A percentile compares a stretch with the other conserved stretches of the same genome.
These are phyloP conservation scores for Tokudaia tokunoshimensis DNA, from an alignment of 2,797 vertebrate genomes.

Conservation along the genomic window DNA sequence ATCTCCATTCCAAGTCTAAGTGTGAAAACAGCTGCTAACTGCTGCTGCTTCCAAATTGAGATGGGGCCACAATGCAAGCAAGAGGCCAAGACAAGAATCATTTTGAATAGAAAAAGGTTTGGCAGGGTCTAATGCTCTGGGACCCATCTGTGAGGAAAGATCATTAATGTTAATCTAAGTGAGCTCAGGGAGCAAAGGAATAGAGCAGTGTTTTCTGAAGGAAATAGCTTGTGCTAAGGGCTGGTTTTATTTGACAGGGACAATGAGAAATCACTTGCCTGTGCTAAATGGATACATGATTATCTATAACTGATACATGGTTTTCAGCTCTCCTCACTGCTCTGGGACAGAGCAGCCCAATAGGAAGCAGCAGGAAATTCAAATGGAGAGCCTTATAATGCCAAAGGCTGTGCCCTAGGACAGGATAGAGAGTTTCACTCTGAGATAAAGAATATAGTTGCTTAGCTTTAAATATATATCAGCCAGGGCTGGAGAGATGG, in stretches of 20 bases:
- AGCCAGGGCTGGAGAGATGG: background rate
- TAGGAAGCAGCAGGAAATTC: background rate
- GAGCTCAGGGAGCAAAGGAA: slow-evolving; percentile 41
- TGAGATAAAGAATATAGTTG: background rate
- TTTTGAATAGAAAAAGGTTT: slow-evolving; percentile 70
- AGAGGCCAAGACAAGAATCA: slow-evolving; percentile 68
- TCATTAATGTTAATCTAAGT: slow-evolving; percentile 78
- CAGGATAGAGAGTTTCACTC: background rate
- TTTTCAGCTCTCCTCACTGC: slow-evolving; percentile 50
- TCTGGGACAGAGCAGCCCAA: background rate
- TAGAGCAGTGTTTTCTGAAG: slow-evolving; percentile 55
- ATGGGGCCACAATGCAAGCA: slow-evolving; percentile 29
- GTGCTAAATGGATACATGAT: slow-evolving; percentile 67
- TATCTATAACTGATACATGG: slow-evolving; percentile 67
- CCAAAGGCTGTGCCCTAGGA: background rate
- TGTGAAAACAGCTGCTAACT: slow-evolving; percentile 69
- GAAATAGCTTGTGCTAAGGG: slow-evolving; percentile 39
- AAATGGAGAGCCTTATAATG: background rate
- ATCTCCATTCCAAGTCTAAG: slow-evolving; percentile 57
- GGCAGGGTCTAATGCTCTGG: slow-evolving; percentile 62
- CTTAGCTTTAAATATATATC: background rate
- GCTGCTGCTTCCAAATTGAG: slow-evolving; percentile 66
- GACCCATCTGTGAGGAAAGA: slow-evolving; percentile 61
- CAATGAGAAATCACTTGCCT: slow-evolving; percentile 71
- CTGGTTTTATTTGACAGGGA: slow-evolving; percentile 74